These are phyloP conservation scores for Scomberomorus guttatus DNA, from an alignment of 2,797 vertebrate genomes.

Conservation along the genomic window DNA sequence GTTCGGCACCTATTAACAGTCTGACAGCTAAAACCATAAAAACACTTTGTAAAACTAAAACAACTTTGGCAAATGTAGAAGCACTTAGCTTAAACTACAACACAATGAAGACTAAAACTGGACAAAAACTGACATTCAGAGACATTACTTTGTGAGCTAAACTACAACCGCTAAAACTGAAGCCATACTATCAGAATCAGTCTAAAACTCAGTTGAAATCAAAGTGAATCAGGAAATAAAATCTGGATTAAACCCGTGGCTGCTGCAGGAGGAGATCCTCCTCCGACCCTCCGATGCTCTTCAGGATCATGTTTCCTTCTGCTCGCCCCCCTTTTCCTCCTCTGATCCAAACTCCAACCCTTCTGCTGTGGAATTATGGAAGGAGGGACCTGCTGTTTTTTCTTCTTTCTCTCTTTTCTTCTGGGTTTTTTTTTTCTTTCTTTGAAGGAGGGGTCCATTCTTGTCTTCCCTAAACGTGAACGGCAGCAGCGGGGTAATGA, in stretches of 20 bases:
- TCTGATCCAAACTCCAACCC: conserved; percentile 79
- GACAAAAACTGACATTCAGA: neutral
- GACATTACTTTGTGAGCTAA: neutral
- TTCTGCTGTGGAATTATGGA: conserved; percentile 70
- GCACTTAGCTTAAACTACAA: neutral
- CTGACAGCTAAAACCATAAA: conserved; percentile 23
- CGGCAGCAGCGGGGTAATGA: conserved; percentile 73
- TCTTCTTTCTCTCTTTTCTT: conserved; percentile 42
- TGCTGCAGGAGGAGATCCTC: conserved; percentile 69
- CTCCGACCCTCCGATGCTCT: conserved; percentile 62
- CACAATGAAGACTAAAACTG: neutral
- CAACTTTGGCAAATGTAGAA: conserved; percentile 7
- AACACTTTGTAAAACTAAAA: conserved; percentile 21
- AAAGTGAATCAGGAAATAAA: conserved; percentile 60
- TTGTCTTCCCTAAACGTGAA: conserved; percentile 83
- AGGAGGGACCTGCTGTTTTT: conserved; percentile 82
- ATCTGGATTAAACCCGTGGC: conserved; percentile 53
- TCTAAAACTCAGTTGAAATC: conserved; percentile 25
- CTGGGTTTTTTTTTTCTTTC: conserved; percentile 47
- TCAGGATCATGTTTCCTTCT: conserved; percentile 77
- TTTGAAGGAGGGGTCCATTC: conserved; percentile 81
- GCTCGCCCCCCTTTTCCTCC: conserved; percentile 65
- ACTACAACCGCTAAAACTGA: neutral
- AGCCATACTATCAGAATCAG: conserved; percentile 1
- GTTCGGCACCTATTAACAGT: conserved; percentile 29